Conservation (phyloP, 2,888 invertebrate species). For the Pasiphila rectangulata region DNA sequence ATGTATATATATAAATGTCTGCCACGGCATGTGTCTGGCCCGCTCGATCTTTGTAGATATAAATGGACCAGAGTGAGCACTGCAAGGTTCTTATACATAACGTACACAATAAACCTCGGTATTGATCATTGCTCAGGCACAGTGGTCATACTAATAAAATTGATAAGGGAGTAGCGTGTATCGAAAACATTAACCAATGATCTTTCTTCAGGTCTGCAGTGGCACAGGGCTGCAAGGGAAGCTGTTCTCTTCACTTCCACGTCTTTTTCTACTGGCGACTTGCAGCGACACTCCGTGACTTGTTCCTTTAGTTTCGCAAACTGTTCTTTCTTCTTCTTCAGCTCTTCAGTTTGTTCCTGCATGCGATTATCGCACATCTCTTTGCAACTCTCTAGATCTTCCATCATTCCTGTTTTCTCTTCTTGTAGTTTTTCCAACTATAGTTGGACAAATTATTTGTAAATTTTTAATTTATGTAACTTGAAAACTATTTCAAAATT, state of each 20-base stretch:
- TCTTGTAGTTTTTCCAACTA: conserved; percentile 52
- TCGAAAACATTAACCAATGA: conserved; percentile 40
- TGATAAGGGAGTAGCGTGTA: no score
- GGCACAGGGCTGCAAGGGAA: conserved; percentile 63
- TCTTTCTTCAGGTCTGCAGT: conserved; percentile 56
- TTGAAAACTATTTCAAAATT: no score
- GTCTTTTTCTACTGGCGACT: conserved; percentile 51
- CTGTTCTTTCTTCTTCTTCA: conserved; percentile 48
- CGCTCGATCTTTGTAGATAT: no score
- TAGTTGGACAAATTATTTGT: conserved; percentile 11
- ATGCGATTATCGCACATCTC: conserved; percentile 50
- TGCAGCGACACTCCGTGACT: conserved; percentile 62
- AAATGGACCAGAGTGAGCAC: no score
- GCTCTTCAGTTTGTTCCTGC: conserved; percentile 45
- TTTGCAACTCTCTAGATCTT: conserved; percentile 62
- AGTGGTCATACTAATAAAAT: no score
- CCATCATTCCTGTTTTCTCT: conserved; percentile 52
- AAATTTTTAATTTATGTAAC: no score
- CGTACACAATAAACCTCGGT: no score
- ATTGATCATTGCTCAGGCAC: no score
- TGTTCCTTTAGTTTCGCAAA: conserved; percentile 46
- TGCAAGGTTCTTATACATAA: no score
- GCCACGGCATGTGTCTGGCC: no score
- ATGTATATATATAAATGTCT: no score
- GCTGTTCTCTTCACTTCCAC: conserved; percentile 66